These are phyloP conservation scores for Acrocera orbiculus DNA, from an alignment of 2,888 invertebrate species.

Conservation along the genomic window DNA sequence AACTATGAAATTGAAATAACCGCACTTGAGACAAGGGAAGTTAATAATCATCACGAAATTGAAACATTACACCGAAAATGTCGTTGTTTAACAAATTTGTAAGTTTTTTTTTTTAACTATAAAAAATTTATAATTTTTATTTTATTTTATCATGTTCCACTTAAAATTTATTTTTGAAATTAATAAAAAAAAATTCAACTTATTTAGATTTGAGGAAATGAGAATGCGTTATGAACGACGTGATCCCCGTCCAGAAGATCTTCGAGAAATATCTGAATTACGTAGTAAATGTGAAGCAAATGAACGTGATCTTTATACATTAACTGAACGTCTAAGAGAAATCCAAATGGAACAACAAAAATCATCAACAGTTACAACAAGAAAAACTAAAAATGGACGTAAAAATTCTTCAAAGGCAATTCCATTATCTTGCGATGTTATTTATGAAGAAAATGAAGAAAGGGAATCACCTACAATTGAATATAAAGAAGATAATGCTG, in stretches of 20 bases:
- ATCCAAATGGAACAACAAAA: constrained; percentile 21
- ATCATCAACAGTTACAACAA: constrained; percentile 8
- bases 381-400: constrained; percentile 17
- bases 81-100: constrained; percentile 39
- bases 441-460: constrained; percentile 27
- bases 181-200: background rate
- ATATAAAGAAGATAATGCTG: constrained; percentile 3
- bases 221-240: constrained; percentile 38
- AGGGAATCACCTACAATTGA: constrained; percentile 8
- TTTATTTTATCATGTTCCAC: background rate
- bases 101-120: constrained; percentile 20
- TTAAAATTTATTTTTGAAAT: background rate
- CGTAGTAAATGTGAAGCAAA: constrained; percentile 38
- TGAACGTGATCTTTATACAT: constrained; percentile 36
- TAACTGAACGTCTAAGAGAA: constrained; percentile 39
- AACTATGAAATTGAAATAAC: constrained; percentile 28
- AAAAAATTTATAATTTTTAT: background rate
- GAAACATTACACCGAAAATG: constrained; percentile 39
- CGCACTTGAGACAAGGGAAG: constrained; percentile 30
- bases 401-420: constrained; percentile 28
- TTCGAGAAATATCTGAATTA: constrained; percentile 36
- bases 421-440: constrained; percentile 30
- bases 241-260: constrained; percentile 38
- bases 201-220: constrained; percentile 37
- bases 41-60: constrained; percentile 36